Conservation (phyloP, 1,140 invertebrate genomes). For the Zaprionus gabonicus region DNA sequence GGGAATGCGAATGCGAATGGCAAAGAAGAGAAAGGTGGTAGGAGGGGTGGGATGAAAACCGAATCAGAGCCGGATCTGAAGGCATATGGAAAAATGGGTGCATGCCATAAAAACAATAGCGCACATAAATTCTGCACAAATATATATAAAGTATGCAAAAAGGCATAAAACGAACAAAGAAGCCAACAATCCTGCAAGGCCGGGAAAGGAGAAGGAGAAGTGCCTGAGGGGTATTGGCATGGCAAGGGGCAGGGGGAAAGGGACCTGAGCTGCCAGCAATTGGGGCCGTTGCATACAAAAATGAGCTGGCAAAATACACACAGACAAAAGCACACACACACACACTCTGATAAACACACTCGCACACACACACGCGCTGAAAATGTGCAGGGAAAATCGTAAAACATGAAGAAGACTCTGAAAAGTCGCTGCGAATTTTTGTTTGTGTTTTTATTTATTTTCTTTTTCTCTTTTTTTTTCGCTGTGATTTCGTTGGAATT, state of each 20-base stretch:
- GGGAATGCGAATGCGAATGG: slow-evolving; percentile 19
- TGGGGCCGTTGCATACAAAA: slow-evolving; percentile 38
- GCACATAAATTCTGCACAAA: slow-evolving; percentile 82
- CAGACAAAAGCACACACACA: slow-evolving; percentile 23
- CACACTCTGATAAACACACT: slow-evolving; percentile 20
- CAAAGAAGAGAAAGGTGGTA: slow-evolving; percentile 9
- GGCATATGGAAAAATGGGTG: slow-evolving; percentile 78
- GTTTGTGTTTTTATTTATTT: slow-evolving; percentile 30
- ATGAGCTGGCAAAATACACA: slow-evolving; percentile 34
- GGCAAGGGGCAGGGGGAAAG: not conserved
- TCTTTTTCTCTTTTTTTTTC: slow-evolving; percentile 35
- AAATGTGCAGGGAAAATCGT: slow-evolving; percentile 60
- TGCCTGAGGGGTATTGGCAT: not conserved
- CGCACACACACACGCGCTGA: slow-evolving; percentile 20
- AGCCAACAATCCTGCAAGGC: slow-evolving; percentile 27
- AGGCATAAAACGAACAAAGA: slow-evolving; percentile 71
- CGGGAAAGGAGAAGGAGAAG: not conserved
- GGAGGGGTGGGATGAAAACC: not conserved
- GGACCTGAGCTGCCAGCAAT: slow-evolving; percentile 6
- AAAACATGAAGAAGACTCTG: slow-evolving; percentile 68
- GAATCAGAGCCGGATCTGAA: slow-evolving; percentile 26
- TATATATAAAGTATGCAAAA: slow-evolving; percentile 84
- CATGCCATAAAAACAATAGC: slow-evolving; percentile 84
- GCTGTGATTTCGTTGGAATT: slow-evolving; percentile 71
- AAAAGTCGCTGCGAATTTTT: slow-evolving; percentile 59